These are phyloP conservation scores for Colletes gigas DNA, from an alignment of 1,140 invertebrate genomes.

Conservation along the genomic window DNA sequence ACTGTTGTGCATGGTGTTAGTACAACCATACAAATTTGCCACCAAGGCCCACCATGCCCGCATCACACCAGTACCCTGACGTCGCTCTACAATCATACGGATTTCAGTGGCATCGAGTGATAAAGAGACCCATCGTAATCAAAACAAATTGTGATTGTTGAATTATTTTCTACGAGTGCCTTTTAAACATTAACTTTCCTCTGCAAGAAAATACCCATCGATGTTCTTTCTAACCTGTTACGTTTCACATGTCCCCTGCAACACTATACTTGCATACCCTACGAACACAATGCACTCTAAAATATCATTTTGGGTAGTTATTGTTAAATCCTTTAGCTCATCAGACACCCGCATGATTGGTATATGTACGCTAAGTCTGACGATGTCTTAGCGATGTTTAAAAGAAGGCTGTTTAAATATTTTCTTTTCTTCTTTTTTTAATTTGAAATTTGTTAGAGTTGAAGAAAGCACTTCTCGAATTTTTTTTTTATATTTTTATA, in stretches of 20 bases:
- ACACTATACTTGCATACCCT: conserved; percentile 10
- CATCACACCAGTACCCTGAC: conserved; percentile 63
- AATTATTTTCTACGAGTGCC: conserved; percentile 80
- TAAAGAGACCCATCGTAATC: conserved; percentile 66
- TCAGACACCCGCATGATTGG: conserved; percentile 2
- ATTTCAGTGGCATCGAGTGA: conserved; percentile 64
- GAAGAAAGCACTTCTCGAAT: neutral
- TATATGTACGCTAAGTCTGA: conserved; percentile 12
- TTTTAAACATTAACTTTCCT: conserved; percentile 76
- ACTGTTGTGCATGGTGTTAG: conserved; percentile 79
- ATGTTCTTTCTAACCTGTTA: conserved; percentile 63
- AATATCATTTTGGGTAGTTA: neutral
- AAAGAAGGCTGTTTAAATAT: neutral
- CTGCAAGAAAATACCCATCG: conserved; percentile 64
- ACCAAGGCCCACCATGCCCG: conserved; percentile 66
- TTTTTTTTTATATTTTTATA: neutral
- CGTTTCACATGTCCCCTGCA: conserved; percentile 14
- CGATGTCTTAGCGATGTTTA: conserved; percentile 15
- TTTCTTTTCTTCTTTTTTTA: neutral
- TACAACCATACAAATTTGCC: conserved; percentile 66
- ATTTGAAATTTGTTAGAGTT: no score
- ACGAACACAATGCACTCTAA: conserved; percentile 25
- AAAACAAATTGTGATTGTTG: conserved; percentile 71
- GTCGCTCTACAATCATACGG: conserved; percentile 59
- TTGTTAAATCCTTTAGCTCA: neutral